Evolutionary conservation across 2,888 invertebrate species (phyloP).

Genomic region (Itoplectis maculator): DNA sequence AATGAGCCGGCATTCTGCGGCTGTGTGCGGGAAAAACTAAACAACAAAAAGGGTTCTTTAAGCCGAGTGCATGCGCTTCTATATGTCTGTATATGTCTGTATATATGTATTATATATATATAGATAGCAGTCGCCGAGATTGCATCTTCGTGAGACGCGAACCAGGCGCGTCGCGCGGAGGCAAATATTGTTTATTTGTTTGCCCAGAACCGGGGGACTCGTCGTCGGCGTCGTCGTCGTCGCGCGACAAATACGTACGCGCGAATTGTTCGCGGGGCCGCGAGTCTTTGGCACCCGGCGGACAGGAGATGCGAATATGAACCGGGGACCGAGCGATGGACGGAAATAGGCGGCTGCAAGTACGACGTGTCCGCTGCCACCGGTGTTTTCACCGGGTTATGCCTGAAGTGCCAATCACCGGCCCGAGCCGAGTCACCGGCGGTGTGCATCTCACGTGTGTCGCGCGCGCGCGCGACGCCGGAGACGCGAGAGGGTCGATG

Average conservation of each 20-base stretch:
- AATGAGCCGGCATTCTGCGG: constrained; percentile 72
- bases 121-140: constrained; percentile 21
- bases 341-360: not conserved
- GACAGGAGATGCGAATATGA: not conserved
- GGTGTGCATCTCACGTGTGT: constrained; percentile 11
- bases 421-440: not conserved
- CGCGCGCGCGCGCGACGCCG: constrained; percentile 15
- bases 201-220: constrained; percentile 20
- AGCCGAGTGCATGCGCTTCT: constrained; percentile 17
- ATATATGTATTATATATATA: constrained; percentile 33
- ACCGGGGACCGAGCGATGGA: not conserved
- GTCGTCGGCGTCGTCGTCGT: no score
- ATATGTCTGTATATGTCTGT: no score
- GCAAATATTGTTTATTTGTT: constrained; percentile 47
- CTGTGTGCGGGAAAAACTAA: constrained; percentile 16
- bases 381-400: not conserved
- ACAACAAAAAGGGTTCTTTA: constrained; percentile 36
- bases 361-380: not conserved
- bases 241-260: constrained; percentile 14
- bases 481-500: constrained; percentile 34
- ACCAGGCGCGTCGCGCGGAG: not conserved
- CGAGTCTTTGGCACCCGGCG: not conserved
- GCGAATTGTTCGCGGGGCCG: not conserved
- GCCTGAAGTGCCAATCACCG: constrained; percentile 17
- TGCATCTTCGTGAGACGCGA: not conserved